Base-by-base conservation (phyloP, 2,888 invertebrate genomes). In the Busseola fusca region DNA sequence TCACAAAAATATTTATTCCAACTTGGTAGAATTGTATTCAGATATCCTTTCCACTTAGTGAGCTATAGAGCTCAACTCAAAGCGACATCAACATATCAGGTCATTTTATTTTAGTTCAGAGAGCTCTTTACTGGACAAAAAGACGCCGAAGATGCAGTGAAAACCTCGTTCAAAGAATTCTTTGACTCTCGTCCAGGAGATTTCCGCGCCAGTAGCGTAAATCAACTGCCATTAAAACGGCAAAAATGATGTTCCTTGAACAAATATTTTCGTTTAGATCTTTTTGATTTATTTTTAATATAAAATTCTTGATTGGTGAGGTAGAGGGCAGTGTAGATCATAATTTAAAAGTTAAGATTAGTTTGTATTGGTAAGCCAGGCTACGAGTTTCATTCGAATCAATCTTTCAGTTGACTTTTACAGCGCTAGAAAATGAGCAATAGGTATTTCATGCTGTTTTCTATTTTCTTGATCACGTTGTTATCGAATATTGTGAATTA, bases 201-300 rank as follows among this genome's bases (percentile, higher is more conserved):
- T 83, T 84, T 84, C 86, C 74, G 71, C 84, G 60, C 69, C 72
- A 81, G 71, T 84, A 65, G 64, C 81, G 81, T 83, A 83, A 83
- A 77, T 83, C 81, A 83, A 83, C 81, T 72, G 82, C 74, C 81
- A 85, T 85, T 85, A 85, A 83, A 85, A 85, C 56, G 69, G 85
- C 63, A 81, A 80, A 83, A 72, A 83, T 83, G 62, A 79, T 68
- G 67, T 73, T 63, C 68, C 83, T 80, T 83, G 75, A 69, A 83
- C 75, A 83, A 83, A 79, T 83, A 80, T 83, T 80, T 80, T 69
- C 83, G 54, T 68, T 78, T 34, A 62, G 34, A 67, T 18, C 37
- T 73, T 48, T 78, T 52, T 7, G n/a, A 34, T 58, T 18, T 78
- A 56, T 72, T 81, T 76, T 76, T 48, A 14, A 40, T 25, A 82